Conservation (phyloP, 1,140 invertebrate species). For the Rhyzopertha dominica region DNA sequence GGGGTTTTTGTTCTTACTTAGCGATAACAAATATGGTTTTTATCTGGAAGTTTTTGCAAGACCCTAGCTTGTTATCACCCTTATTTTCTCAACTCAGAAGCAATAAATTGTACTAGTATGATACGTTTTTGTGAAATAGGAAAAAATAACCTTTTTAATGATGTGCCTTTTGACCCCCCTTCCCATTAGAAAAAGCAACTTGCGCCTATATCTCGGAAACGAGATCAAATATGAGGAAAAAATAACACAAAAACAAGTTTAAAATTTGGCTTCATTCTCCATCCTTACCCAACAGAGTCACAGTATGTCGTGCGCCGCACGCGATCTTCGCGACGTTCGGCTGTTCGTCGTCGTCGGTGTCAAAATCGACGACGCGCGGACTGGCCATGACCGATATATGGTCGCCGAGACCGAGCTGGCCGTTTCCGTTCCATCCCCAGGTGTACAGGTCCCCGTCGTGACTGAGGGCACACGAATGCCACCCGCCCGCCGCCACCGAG, state of each 20-base stretch:
- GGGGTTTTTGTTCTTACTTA: too few relatives aligned
- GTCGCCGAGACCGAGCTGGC: constrained; percentile 65
- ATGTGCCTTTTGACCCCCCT: too few relatives aligned
- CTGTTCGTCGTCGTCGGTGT: constrained; percentile 46
- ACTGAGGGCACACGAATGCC: constrained; percentile 78
- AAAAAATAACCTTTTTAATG: too few relatives aligned
- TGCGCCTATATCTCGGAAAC: too few relatives aligned
- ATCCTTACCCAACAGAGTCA: constrained; percentile 50
- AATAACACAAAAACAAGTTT: constrained; percentile 2
- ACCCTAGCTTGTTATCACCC: too few relatives aligned
- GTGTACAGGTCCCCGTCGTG: constrained; percentile 73
- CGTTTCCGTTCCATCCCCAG: constrained; percentile 89
- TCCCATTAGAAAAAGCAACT: too few relatives aligned
- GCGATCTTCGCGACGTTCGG: constrained; percentile 54
- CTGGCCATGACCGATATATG: constrained; percentile 29
- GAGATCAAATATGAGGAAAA: too few relatives aligned
- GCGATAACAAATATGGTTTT: too few relatives aligned
- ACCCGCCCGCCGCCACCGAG: constrained; percentile 71
- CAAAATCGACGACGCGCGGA: constrained; percentile 43
- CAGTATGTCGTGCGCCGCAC: constrained; percentile 64
- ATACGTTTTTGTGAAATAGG: background rate
- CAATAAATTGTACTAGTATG: too few relatives aligned
- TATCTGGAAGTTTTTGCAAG: too few relatives aligned
- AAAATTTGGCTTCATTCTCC: background rate
- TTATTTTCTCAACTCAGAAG: too few relatives aligned